phyloP scores from a whole-genome alignment of 2,113 vertebrate genomes.

The Nicator chloris region DNA sequence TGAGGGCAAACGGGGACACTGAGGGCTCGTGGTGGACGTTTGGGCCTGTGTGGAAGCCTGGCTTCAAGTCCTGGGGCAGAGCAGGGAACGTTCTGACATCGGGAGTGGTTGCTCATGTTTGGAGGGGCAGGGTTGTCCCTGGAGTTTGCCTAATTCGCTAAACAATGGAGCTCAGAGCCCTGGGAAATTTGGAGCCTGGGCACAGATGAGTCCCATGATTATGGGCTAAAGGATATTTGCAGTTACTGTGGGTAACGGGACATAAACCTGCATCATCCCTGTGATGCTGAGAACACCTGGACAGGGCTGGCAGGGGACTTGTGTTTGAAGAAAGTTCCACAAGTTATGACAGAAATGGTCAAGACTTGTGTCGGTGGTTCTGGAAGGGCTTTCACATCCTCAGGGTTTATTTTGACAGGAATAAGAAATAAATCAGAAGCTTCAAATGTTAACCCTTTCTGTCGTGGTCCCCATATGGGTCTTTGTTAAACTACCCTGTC shows the following conservation, averaged over 20 bases:
- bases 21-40: rapidly evolving
- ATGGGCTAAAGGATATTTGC: neutral
- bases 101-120: neutral
- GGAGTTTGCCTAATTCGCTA: neutral
- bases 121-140: rapidly evolving
- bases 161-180: neutral
- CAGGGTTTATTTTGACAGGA: neutral
- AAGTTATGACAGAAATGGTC: neutral
- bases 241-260: neutral
- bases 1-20: neutral
- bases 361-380: neutral
- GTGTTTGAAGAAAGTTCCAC: neutral
- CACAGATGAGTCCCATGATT: neutral
- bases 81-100: neutral
- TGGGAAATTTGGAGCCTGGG: neutral
- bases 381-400: neutral
- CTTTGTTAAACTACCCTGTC: neutral
- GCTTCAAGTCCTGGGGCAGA: rapidly evolving
- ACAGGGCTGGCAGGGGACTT: neutral
- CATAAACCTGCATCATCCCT: neutral
- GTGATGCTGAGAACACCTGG: neutral
- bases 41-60: neutral
- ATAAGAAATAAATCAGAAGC: neutral
- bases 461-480: neutral
- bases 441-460: neutral